Evolutionary conservation across 2,113 vertebrate species (phyloP).

Genomic region (Recurvirostra avosetta): DNA sequence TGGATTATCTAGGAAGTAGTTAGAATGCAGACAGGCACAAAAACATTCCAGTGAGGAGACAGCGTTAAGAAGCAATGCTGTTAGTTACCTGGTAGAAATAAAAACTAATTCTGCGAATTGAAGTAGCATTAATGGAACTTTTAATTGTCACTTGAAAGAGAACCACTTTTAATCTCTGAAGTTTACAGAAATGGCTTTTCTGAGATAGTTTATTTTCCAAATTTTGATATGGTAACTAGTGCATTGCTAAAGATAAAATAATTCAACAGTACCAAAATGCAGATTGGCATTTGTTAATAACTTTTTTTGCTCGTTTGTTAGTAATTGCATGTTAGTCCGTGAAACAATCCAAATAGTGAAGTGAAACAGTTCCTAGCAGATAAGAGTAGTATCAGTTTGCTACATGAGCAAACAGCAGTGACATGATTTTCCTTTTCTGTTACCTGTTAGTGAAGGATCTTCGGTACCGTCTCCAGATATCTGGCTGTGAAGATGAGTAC

Average conservation of each 20-base stretch:
- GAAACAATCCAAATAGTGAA: not conserved
- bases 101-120: not conserved
- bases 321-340: not conserved
- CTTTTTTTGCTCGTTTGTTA: not conserved
- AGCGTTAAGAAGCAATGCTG: not conserved
- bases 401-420: constrained; percentile 77
- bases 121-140: not conserved
- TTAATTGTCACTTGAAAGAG: not conserved
- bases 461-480: constrained; percentile 65
- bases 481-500: constrained; percentile 6
- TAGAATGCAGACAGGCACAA: not conserved
- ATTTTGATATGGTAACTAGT: not conserved
- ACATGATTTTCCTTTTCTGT: constrained; percentile 61
- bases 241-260: not conserved
- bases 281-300: not conserved
- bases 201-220: not conserved
- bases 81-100: constrained; percentile 1
- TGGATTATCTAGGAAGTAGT: not conserved
- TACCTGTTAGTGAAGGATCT: constrained; percentile 79
- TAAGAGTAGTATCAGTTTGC: not conserved
- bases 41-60: not conserved
- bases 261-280: not conserved
- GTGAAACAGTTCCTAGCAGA: not conserved
- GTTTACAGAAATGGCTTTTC: not conserved
- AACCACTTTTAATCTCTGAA: not conserved